Base-by-base conservation (phyloP, 2,888 invertebrate genomes). In the Stenurella melanura region DNA sequence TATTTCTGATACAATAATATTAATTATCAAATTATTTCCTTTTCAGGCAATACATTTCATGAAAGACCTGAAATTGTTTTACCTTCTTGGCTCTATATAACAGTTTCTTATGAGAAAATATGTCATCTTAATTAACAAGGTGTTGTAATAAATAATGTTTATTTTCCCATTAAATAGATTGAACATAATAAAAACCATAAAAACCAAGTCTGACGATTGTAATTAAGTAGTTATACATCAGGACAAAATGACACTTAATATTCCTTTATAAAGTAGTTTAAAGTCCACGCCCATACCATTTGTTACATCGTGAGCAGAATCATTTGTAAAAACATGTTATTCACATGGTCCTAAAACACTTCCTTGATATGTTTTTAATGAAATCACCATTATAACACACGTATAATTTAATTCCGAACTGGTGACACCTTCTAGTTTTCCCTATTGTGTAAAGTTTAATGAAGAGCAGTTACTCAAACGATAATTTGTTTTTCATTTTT, bases 321-420 rank as follows among this genome's bases (percentile, higher is more conserved):
- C 21, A 38, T 38, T 72, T 34, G 72, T 63, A 75, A 78, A 73
- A 74, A 73, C 70, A 56, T 72, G 79, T 74, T 77, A 77, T 78
- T 81, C 82, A 82, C 80, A 77, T 83, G 82, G 63, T 76, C 73
- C 72, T 74, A 74, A 50, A 81, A 80, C 76, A 80, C 78, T 82
- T 78, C 78, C 80, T 79, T 85, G 83, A 85, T 85, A 74, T 77
- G 75, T 80, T 85, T 85, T 84, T 85, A 85, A 85, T 85, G 78
- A 78, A 76, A 76, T 60, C 15, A 67, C 60, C 68, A 74, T 61
- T 58, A 57, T 38, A 64, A 66, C 66, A 64, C 50, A 18, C 57
- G n/a, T 17, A 67, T 75, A 63, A 68, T 34, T 56, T 73, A 54
- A 64, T 66, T 67, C 56, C 64, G 54, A 66, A 42, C 34, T 12